A percentile compares a stretch with the other conserved stretches of the same genome.
These are phyloP conservation scores for Cryptosula pallasiana DNA, from an alignment of 2,888 invertebrate species.

Conservation along the genomic window DNA sequence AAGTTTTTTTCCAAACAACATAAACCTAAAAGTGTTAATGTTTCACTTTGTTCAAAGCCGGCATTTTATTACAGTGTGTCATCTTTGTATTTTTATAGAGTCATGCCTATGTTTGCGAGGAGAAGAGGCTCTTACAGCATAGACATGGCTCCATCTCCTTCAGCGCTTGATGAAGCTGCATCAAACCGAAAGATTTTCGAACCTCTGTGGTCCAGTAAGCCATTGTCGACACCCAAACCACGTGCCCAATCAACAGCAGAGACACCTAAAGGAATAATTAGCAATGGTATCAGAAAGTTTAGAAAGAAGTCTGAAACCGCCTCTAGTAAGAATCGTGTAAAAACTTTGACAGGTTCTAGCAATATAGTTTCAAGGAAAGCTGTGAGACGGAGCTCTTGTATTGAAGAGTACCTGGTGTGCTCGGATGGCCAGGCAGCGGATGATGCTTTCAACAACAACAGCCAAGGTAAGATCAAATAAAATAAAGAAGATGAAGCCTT, in stretches of 20 bases:
- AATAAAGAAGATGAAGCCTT: too few species aligned
- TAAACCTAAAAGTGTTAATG: neutral
- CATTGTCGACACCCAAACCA: neutral
- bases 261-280: neutral
- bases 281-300: neutral
- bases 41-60: neutral
- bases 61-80: neutral
- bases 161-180: neutral
- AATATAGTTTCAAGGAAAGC: neutral
- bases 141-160: neutral
- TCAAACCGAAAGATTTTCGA: neutral
- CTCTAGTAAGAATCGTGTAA: neutral
- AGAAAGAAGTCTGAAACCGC: neutral
- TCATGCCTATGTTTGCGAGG: neutral
- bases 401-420: neutral
- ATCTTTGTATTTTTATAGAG: neutral
- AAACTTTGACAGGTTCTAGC: neutral
- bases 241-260: neutral
- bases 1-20: too few species aligned
- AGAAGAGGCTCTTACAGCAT: neutral
- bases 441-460: too few species aligned
- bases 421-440: too few species aligned
- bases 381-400: neutral
- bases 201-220: neutral
- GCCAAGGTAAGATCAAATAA: too few species aligned